Evolutionary conservation across 1,140 invertebrate species (phyloP), one percentile per base, ranked within the genome.

Genomic region (Meteorus sp.): DNA sequence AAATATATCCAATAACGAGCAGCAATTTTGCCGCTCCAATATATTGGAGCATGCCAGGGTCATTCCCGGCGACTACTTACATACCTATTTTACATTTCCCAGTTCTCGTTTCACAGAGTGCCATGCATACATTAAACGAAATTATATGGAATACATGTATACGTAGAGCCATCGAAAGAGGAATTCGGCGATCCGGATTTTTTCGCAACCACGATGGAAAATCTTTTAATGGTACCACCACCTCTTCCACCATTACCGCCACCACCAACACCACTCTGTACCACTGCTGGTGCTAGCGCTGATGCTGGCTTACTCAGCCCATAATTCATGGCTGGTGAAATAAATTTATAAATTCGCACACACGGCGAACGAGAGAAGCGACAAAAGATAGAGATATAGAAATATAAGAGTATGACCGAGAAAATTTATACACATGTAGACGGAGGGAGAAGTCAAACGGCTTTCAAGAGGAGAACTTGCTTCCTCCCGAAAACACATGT

Each of bases 191-290:
- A 20, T 22, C 22, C 20, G 22, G 39, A 23, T 53, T 53, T 59
- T 59, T 52, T 33, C 25, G 25, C 17, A 23, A 15, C n/a, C 15
- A 9, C 27, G 27, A 45, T 45, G 48, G 45, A 59, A 59, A 59
- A 45, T 52, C 25, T 59, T 45, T 25, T 13, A 31, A 19, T 43
- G 25, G n/a, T 31, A n/a, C 52, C 11, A n/a, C n/a, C n/a, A n/a
- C n/a, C n/a, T n/a, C n/a, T n/a, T n/a, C n/a, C n/a, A n/a, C n/a
- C n/a, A n/a, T n/a, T n/a, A n/a, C n/a, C n/a, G n/a, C n/a, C n/a
- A n/a, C n/a, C n/a, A n/a, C n/a, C n/a, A n/a, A n/a, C n/a, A n/a
- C n/a, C n/a, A n/a, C n/a, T n/a, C n/a, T n/a, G n/a, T n/a, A n/a
- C n/a, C 39, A 33, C 37, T 13, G 33, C 50, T 45, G 43, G 13